These are phyloP conservation scores for Agrochola circellaris DNA, from an alignment of 2,888 invertebrate genomes.

Conservation along the genomic window DNA sequence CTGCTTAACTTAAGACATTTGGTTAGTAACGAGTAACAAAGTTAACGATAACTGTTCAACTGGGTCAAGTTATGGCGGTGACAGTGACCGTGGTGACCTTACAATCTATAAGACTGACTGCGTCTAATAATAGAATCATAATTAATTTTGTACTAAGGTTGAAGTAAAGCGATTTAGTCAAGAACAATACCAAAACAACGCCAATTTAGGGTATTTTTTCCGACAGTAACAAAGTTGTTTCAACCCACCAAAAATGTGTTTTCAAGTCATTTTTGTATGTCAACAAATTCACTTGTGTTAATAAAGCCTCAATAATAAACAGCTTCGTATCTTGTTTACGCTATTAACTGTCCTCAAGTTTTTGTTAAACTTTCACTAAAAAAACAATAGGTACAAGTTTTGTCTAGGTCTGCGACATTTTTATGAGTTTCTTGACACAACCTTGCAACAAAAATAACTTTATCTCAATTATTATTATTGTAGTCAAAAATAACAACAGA, in stretches of 20 bases:
- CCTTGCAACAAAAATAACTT: conserved; percentile 23
- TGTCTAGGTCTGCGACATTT: conserved; percentile 15
- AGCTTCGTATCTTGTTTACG: background rate
- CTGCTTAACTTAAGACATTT: background rate
- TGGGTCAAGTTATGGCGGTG: conserved; percentile 29
- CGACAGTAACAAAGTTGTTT: background rate
- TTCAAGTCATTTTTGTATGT: background rate
- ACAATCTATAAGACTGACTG: conserved; percentile 31
- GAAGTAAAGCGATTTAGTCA: background rate
- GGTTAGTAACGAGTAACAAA: conserved; percentile 17
- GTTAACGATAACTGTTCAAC: conserved; percentile 11
- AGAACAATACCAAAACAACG: background rate
- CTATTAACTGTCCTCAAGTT: conserved; percentile 12
- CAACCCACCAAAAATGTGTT: background rate
- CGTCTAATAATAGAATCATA: conserved; percentile 16
- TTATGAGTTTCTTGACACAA: conserved; percentile 47
- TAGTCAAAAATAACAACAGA: conserved; percentile 34
- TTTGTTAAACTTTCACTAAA: conserved; percentile 10
- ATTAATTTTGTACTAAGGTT: background rate
- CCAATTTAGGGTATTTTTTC: background rate
- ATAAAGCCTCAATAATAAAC: background rate
- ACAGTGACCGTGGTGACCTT: conserved; percentile 27
- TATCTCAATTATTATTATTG: conserved; percentile 28
- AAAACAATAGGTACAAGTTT: conserved; percentile 21
- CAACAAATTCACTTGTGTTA: background rate